Percentiles rank a stretch among this genome's conserved stretches.
Evolutionary conservation across 1,140 invertebrate genomes (phyloP).

Genomic region (Vanessa tameamea): DNA sequence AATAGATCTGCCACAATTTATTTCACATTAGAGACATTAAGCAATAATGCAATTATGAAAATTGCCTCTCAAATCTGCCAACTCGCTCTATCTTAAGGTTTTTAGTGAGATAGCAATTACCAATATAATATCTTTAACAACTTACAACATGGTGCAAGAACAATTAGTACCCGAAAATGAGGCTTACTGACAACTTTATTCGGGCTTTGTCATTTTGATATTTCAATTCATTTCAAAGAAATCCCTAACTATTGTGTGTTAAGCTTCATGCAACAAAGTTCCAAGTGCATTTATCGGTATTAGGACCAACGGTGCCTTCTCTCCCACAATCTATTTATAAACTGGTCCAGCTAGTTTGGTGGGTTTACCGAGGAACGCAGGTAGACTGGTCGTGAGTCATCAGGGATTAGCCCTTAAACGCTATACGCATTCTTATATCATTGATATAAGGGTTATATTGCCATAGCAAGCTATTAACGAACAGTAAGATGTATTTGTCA

Average conservation of each 20-base stretch:
- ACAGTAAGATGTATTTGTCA: constrained; percentile 31
- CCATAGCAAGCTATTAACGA: constrained; percentile 22
- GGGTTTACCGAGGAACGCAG: constrained; percentile 46
- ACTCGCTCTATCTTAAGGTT: neutral
- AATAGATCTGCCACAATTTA: constrained; percentile 35
- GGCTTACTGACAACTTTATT: neutral
- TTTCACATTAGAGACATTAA: constrained; percentile 30
- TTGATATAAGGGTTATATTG: constrained; percentile 35
- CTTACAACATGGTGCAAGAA: neutral
- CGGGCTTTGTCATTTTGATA: neutral
- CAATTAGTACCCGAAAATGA: neutral
- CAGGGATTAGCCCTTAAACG: constrained; percentile 18
- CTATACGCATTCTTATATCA: constrained; percentile 7
- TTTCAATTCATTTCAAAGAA: neutral
- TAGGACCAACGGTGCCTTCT: constrained; percentile 40
- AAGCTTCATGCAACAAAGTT: constrained; percentile 3
- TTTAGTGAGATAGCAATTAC: neutral
- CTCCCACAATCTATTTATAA: constrained; percentile 48
- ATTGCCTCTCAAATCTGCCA: neutral
- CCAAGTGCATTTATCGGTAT: constrained; percentile 22
- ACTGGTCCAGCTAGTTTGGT: constrained; percentile 41
- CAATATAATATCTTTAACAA: neutral
- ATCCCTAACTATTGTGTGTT: neutral
- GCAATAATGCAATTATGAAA: constrained; percentile 26
- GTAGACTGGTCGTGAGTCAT: constrained; percentile 42